These are phyloP conservation scores for Drosophila athabasca DNA, from an alignment of 1,140 invertebrate species.

Conservation along the genomic window DNA sequence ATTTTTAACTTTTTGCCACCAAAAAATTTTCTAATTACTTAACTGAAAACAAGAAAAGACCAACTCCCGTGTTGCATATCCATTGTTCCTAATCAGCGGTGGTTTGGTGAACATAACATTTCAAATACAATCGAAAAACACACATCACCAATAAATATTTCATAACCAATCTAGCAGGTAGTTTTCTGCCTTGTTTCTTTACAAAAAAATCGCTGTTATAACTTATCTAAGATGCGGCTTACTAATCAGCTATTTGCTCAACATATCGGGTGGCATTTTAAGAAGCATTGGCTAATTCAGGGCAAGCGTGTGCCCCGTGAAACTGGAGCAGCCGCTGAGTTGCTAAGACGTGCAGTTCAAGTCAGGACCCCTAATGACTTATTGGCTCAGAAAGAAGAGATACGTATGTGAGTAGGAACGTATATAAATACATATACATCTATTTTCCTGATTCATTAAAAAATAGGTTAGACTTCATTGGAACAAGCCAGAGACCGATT, in stretches of 20 bases:
- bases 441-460: conserved; percentile 35
- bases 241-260: conserved; percentile 86
- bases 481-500: conserved; percentile 76
- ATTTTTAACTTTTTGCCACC: too few relatives aligned
- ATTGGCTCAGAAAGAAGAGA: conserved; percentile 24
- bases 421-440: not conserved
- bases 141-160: conserved; percentile 16
- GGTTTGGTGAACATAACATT: too few relatives aligned
- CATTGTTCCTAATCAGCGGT: too few relatives aligned
- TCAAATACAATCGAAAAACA: not conserved
- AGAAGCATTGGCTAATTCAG: conserved; percentile 87
- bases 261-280: conserved; percentile 88
- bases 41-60: too few relatives aligned
- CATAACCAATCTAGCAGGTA: conserved; percentile 18
- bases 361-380: conserved; percentile 55
- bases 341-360: conserved; percentile 74
- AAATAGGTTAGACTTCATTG: conserved; percentile 83
- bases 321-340: conserved; percentile 84
- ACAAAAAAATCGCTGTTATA: conserved; percentile 29
- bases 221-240: conserved; percentile 86
- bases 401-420: conserved; percentile 53
- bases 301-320: conserved; percentile 85
- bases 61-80: too few relatives aligned
- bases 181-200: not conserved
- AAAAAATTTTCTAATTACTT: too few relatives aligned